Conservation (phyloP, 23 tunicate genomes). For the Phallusia fumigata region DNA sequence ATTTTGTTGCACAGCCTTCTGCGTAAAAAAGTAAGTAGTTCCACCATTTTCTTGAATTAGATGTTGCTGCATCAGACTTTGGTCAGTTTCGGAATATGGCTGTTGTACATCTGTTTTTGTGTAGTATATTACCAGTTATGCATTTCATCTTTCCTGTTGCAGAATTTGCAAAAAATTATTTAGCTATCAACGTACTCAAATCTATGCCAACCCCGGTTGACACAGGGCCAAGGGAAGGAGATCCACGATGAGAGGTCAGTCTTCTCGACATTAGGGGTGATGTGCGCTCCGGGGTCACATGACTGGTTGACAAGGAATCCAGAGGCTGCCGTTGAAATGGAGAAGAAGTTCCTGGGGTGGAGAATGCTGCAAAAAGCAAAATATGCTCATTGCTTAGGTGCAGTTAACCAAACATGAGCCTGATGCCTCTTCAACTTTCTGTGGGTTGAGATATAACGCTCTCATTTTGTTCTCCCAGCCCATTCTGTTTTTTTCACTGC, state of each 20-base stretch:
- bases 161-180: too few relatives aligned
- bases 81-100: constrained; percentile 10
- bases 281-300: constrained; percentile 55
- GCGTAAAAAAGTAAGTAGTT: constrained; percentile 80
- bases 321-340: constrained; percentile 52
- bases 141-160: too few relatives aligned
- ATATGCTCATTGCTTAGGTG: too few relatives aligned
- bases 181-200: not conserved
- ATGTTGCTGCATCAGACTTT: constrained; percentile 18
- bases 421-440: too few relatives aligned
- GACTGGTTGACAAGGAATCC: constrained; percentile 52
- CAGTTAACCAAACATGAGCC: too few relatives aligned
- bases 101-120: constrained; percentile 17
- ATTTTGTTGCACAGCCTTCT: constrained; percentile 50
- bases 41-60: constrained; percentile 79
- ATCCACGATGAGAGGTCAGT: constrained; percentile 38
- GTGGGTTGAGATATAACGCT: too few relatives aligned
- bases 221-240: constrained; percentile 40
- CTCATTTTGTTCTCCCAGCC: too few relatives aligned
- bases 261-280: constrained; percentile 74
- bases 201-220: constrained; percentile 22
- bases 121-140: too few relatives aligned
- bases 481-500: too few relatives aligned
- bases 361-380: constrained; percentile 4
- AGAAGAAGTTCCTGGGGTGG: constrained; percentile 48